Evolutionary conservation across 2,797 vertebrate species (phyloP).

Genomic region (Sternotherus odoratus): DNA sequence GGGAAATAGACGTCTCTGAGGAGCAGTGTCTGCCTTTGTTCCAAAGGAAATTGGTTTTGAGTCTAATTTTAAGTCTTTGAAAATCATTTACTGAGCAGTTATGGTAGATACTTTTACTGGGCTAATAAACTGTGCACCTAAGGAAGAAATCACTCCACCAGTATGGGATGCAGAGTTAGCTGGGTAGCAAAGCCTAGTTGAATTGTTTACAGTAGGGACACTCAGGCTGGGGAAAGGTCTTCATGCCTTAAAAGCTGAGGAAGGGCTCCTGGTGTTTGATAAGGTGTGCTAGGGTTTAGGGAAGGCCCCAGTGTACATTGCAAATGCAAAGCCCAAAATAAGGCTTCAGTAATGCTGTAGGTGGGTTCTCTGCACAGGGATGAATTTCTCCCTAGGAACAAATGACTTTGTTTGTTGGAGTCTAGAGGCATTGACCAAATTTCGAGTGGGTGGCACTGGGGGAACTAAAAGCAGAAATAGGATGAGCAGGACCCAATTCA

Average conservation of each 20-base stretch:
- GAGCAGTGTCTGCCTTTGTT: background rate
- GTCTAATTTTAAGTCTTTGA: background rate
- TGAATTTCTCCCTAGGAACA: background rate
- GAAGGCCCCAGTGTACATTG: rapidly evolving
- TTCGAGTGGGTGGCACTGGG: background rate
- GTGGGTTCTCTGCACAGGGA: background rate
- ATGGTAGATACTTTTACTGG: background rate
- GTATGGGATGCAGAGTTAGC: background rate
- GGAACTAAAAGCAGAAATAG: background rate
- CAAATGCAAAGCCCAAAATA: background rate
- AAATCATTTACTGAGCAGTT: background rate
- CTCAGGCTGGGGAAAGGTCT: background rate
- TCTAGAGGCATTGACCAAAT: background rate
- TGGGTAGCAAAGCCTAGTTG: background rate
- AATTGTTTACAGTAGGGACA: background rate
- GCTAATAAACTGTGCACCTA: rapidly evolving
- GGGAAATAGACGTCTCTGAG: background rate
- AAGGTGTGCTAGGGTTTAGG: background rate
- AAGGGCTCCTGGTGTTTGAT: background rate
- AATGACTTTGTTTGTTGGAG: background rate
- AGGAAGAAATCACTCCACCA: rapidly evolving
- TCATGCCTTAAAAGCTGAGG: background rate
- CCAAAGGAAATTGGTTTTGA: background rate
- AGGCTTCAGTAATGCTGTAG: background rate
- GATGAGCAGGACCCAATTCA: background rate